These are phyloP conservation scores for Megaleporinus macrocephalus DNA, from an alignment of 2,113 vertebrate genomes.

Conservation along the genomic window DNA sequence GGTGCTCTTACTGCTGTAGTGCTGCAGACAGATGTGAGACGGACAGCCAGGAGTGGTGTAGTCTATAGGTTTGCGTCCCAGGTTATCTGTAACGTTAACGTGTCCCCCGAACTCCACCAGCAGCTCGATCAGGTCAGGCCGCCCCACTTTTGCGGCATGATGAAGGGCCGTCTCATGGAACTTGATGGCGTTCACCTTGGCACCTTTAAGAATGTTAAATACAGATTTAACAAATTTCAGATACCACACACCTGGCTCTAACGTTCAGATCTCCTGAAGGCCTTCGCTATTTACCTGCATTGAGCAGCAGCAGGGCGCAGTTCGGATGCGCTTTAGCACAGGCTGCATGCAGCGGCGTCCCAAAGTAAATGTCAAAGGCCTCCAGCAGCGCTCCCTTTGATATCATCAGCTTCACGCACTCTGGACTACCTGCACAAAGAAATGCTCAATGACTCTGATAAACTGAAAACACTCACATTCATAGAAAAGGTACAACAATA, in stretches of 20 bases:
- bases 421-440: slow-evolving; percentile 78
- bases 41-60: slow-evolving; percentile 80
- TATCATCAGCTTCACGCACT: slow-evolving; percentile 86
- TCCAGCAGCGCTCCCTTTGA: slow-evolving; percentile 85
- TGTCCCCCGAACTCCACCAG: slow-evolving; percentile 88
- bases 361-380: slow-evolving; percentile 88
- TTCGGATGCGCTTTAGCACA: slow-evolving; percentile 84
- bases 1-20: slow-evolving; percentile 81
- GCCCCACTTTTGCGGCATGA: slow-evolving; percentile 83
- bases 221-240: too few relatives aligned
- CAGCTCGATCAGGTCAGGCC: slow-evolving; percentile 82
- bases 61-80: slow-evolving; percentile 80
- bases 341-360: slow-evolving; percentile 88
- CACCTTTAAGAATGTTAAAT: slow-evolving; percentile 71
- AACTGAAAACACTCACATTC: background rate
- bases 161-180: slow-evolving; percentile 91
- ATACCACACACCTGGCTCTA: too few relatives aligned
- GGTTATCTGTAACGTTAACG: slow-evolving; percentile 83
- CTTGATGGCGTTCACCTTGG: slow-evolving; percentile 87
- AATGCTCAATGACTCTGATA: background rate
- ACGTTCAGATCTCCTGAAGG: too few relatives aligned
- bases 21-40: slow-evolving; percentile 74
- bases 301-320: slow-evolving; percentile 85
- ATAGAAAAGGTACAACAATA: too few relatives aligned
- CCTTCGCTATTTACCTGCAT: slow-evolving; percentile 78